Evolutionary conservation across 2,797 vertebrate species (phyloP).

Genomic region (Luscinia megarhynchos): DNA sequence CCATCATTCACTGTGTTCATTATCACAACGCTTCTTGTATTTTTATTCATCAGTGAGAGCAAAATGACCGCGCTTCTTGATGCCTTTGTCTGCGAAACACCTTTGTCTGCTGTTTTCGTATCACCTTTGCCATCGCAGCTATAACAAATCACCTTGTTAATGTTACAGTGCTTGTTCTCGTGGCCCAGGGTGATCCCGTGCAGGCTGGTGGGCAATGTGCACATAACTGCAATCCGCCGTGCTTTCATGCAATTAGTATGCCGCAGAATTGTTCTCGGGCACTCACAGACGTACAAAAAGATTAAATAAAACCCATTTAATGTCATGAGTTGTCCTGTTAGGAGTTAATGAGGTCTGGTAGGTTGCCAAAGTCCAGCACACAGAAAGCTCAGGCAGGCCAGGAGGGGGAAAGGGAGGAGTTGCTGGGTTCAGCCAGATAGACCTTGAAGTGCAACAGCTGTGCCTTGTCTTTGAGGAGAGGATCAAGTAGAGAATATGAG

Average conservation of each 20-base stretch:
- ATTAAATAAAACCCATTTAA: conserved; percentile 52
- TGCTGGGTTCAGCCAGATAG: conserved; percentile 79
- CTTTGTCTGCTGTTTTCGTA: conserved; percentile 66
- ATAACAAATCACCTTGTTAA: conserved; percentile 72
- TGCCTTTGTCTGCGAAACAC: conserved; percentile 57
- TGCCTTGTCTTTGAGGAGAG: conserved; percentile 91
- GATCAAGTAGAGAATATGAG: conserved; percentile 91
- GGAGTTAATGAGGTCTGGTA: conserved; percentile 83
- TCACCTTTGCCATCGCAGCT: conserved; percentile 64
- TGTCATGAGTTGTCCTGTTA: conserved; percentile 61
- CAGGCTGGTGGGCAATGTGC: conserved; percentile 28
- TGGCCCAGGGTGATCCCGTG: conserved; percentile 48
- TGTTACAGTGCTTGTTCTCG: conserved; percentile 58
- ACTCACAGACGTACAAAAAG: conserved; percentile 46
- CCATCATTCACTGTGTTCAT: conserved; percentile 58
- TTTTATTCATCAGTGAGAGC: conserved; percentile 65
- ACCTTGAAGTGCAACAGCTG: conserved; percentile 94
- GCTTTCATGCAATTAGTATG: conserved; percentile 40
- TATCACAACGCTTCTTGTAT: neutral
- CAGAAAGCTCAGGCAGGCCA: conserved; percentile 42
- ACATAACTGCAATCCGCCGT: neutral
- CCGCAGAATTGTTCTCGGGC: conserved; percentile 31
- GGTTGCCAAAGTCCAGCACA: conserved; percentile 69
- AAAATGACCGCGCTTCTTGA: conserved; percentile 56
- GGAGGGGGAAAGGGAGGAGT: conserved; percentile 62